phyloP scores from a whole-genome alignment of 2,113 vertebrate genomes.

The Australoheros scitulus region DNA sequence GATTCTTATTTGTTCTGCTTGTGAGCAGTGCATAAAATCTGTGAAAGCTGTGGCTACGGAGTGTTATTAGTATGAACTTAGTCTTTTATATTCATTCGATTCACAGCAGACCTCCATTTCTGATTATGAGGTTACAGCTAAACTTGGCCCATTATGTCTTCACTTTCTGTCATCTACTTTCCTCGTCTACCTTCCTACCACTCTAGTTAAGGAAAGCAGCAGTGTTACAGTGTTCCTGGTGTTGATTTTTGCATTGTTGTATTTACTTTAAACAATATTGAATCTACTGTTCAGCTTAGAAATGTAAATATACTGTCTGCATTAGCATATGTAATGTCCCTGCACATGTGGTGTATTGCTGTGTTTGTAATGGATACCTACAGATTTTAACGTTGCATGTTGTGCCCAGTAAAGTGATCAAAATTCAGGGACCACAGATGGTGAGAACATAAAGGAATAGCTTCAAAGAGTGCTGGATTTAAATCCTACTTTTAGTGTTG shows the following conservation, averaged over 20 bases:
- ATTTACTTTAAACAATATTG: neutral
- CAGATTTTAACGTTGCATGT: neutral
- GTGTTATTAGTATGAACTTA: neutral
- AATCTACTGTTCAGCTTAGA: neutral
- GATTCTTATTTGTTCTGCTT: neutral
- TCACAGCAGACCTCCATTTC: neutral
- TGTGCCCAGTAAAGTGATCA: neutral
- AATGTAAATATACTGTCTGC: neutral
- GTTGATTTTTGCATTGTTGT: neutral
- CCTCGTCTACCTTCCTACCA: neutral
- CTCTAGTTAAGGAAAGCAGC: neutral
- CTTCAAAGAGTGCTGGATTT: neutral
- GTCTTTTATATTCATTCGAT: neutral
- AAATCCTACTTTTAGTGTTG: neutral
- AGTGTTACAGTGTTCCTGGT: neutral
- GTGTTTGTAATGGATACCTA: neutral
- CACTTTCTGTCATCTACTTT: neutral
- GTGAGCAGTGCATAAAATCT: neutral
- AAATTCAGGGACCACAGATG: neutral
- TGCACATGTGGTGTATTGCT: neutral
- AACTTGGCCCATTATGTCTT: neutral
- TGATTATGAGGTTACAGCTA: constrained; percentile 12
- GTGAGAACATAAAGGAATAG: neutral
- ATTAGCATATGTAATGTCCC: neutral
- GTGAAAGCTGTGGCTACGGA: neutral